These are phyloP conservation scores for Achlya flavicornis DNA, from an alignment of 2,888 invertebrate species.

Conservation along the genomic window DNA sequence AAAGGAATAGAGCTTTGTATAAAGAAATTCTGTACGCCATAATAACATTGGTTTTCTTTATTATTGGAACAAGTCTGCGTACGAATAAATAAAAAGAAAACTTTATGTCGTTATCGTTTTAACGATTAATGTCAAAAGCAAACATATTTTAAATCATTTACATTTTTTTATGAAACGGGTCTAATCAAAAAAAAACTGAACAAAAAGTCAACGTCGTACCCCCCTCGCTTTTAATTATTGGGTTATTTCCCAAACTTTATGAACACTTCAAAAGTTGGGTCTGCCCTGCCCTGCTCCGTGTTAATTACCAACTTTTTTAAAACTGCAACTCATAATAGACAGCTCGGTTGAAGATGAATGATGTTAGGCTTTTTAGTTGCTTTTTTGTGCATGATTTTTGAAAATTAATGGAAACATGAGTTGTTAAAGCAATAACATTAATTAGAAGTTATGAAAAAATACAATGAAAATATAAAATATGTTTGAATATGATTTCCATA, in stretches of 20 bases:
- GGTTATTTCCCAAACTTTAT: conserved; percentile 73
- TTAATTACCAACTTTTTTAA: conserved; percentile 81
- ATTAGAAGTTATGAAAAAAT: conserved; percentile 47
- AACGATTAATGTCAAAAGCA: conserved; percentile 22
- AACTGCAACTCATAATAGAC: conserved; percentile 83
- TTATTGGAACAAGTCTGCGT: conserved; percentile 38
- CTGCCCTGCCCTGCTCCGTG: conserved; percentile 64
- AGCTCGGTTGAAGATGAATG: conserved; percentile 79
- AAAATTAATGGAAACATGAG: conserved; percentile 40
- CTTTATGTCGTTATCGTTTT: conserved; percentile 21
- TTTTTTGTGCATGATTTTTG: conserved; percentile 49
- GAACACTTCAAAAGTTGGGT: conserved; percentile 75
- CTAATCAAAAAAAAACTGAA: conserved; percentile 45
- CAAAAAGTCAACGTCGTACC: conserved; percentile 51
- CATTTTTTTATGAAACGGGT: conserved; percentile 53
- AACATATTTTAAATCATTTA: conserved; percentile 13
- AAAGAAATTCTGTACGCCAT: conserved; percentile 44
- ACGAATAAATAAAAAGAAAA: conserved; percentile 29
- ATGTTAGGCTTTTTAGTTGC: conserved; percentile 63
- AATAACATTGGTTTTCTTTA: conserved; percentile 55
- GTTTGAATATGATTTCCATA: not conserved
- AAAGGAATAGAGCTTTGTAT: conserved; percentile 53
- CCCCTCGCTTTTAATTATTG: conserved; percentile 70
- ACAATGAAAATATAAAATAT: conserved; percentile 37
- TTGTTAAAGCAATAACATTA: conserved; percentile 33